Conservation (phyloP, 2,797 vertebrate genomes). For the Ptychadena robeensis region DNA sequence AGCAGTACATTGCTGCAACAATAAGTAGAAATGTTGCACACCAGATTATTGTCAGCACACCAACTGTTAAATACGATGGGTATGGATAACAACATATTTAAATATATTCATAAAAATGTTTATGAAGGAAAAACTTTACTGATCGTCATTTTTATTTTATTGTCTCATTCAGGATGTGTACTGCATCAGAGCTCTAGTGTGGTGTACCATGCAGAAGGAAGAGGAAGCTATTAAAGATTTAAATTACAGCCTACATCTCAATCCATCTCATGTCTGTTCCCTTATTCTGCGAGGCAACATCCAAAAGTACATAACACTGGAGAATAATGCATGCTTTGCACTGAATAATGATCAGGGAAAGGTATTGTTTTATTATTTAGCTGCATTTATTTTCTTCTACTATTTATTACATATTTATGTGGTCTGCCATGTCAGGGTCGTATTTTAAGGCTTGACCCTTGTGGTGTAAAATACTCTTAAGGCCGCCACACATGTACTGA, state of each 20-base stretch:
- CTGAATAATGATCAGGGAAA: slow-evolving; percentile 62
- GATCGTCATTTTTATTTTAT: slow-evolving; percentile 9
- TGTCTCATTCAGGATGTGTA: slow-evolving; percentile 45
- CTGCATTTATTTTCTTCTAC: background rate
- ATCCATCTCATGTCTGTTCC: slow-evolving; percentile 55
- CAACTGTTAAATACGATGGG: background rate
- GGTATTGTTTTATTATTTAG: background rate
- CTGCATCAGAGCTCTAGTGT: slow-evolving; percentile 54
- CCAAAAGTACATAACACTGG: slow-evolving; percentile 10
- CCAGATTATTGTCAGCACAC: no score
- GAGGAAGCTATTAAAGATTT: slow-evolving; percentile 62
- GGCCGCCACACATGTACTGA: no score
- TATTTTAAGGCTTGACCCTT: no score
- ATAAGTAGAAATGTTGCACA: no score
- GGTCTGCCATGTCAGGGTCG: no score
- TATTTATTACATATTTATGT: no score
- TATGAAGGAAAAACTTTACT: background rate
- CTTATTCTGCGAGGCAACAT: slow-evolving; percentile 60
- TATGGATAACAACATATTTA: background rate
- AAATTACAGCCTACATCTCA: slow-evolving; percentile 58
- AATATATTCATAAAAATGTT: background rate
- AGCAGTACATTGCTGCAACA: no score
- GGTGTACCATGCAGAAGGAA: slow-evolving; percentile 60
- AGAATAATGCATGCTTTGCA: slow-evolving; percentile 40
- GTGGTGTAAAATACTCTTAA: no score